phyloP scores from a whole-genome alignment of 2,888 invertebrate species.

The Ametastegia equiseti region DNA sequence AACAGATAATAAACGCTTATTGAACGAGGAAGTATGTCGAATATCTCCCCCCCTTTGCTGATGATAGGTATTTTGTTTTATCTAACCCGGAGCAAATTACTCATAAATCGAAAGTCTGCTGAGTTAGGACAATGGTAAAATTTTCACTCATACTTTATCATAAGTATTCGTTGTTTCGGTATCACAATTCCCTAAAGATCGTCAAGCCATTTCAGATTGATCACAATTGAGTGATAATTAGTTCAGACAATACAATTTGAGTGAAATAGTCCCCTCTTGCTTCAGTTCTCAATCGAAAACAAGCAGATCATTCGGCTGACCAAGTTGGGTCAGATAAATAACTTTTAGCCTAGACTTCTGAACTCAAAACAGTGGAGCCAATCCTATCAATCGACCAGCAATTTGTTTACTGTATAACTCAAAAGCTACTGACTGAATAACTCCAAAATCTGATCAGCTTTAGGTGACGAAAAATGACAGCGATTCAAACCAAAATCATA shows the following conservation, averaged over 20 bases:
- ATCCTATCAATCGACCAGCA: too few relatives aligned
- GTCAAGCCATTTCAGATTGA: neutral
- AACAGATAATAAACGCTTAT: neutral
- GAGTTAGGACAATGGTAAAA: neutral
- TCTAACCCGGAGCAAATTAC: neutral
- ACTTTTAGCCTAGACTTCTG: too few relatives aligned
- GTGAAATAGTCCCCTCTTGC: neutral
- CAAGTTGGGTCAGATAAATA: too few relatives aligned
- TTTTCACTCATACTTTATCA: neutral
- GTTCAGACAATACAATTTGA: neutral
- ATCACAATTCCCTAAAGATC: neutral
- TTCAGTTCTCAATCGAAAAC: too few relatives aligned
- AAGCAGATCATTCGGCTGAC: too few relatives aligned
- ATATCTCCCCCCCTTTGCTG: neutral
- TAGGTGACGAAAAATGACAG: too few relatives aligned
- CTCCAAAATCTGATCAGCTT: too few relatives aligned
- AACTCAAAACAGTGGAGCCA: too few relatives aligned
- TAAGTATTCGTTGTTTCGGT: neutral
- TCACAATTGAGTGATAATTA: neutral
- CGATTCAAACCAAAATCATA: too few relatives aligned
- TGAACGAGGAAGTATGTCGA: neutral
- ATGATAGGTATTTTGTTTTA: neutral
- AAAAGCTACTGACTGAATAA: too few relatives aligned
- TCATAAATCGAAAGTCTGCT: conserved; percentile 10
- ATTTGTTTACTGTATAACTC: too few relatives aligned